These are phyloP conservation scores for Drosophila busckii DNA, from an alignment of 1,140 invertebrate species.

Conservation along the genomic window DNA sequence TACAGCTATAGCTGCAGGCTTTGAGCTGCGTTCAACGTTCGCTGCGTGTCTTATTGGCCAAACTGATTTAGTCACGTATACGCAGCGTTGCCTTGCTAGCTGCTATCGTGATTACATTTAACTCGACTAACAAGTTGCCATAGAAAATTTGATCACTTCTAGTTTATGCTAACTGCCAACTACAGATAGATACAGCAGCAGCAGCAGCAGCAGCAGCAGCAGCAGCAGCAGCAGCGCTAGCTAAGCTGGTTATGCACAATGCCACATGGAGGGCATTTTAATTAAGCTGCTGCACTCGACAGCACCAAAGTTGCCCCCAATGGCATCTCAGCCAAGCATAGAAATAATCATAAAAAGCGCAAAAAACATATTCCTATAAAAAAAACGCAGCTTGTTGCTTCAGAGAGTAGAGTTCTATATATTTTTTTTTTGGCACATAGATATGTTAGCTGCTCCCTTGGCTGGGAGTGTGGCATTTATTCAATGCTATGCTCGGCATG, in stretches of 20 bases:
- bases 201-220: too few species aligned
- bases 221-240: too few species aligned
- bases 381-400: too few species aligned
- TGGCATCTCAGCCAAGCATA: conserved; percentile 35
- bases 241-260: too few species aligned
- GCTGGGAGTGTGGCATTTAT: too few species aligned
- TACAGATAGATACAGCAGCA: background rate
- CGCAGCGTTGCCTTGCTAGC: conserved; percentile 51
- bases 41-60: conserved; percentile 70
- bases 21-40: conserved; percentile 5
- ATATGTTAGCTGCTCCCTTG: too few species aligned
- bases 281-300: conserved; percentile 45
- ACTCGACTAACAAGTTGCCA: conserved; percentile 40
- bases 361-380: too few species aligned
- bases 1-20: conserved; percentile 11
- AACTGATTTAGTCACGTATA: conserved; percentile 75
- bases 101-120: conserved; percentile 35
- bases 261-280: conserved; percentile 39
- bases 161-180: conserved; percentile 11
- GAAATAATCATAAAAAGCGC: conserved; percentile 46
- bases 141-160: conserved; percentile 33
- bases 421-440: conserved; percentile 11
- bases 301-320: background rate
- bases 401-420: too few species aligned
- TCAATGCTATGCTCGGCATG: too few species aligned